Evolutionary conservation across 2,113 vertebrate species (phyloP).

Genomic region (Gopherus flavomarginatus): DNA sequence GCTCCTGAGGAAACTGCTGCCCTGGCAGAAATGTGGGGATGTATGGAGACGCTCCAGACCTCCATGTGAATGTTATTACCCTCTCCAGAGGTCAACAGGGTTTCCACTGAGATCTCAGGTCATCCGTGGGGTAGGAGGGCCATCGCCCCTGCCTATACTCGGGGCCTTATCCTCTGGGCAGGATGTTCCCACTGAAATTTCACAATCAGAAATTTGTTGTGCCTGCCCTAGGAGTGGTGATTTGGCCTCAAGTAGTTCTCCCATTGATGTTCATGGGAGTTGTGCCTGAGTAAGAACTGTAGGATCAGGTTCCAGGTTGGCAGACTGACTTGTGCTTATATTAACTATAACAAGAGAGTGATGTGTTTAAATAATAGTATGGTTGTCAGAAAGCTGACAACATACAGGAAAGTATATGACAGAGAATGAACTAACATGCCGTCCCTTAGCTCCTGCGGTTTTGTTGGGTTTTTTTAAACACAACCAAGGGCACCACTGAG

Average conservation of each 20-base stretch:
- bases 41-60: background rate
- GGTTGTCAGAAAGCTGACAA: conserved; percentile 19
- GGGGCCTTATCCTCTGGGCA: background rate
- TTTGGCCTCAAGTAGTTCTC: background rate
- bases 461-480: background rate
- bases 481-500: conserved; percentile 5
- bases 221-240: background rate
- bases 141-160: accelerated
- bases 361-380: conserved; percentile 37
- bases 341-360: background rate
- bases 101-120: background rate
- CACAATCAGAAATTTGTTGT: background rate
- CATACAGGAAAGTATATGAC: conserved; percentile 16
- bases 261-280: background rate
- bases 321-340: background rate
- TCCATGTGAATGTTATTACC: background rate
- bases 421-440: conserved; percentile 14
- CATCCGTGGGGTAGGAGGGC: background rate
- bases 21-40: background rate
- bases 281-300: background rate
- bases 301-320: background rate
- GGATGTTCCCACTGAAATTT: background rate
- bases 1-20: background rate
- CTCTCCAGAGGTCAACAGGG: accelerated
- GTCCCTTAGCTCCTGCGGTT: background rate